Conservation (phyloP, 2,888 invertebrate genomes). For the Nemotelus pantherinus region DNA sequence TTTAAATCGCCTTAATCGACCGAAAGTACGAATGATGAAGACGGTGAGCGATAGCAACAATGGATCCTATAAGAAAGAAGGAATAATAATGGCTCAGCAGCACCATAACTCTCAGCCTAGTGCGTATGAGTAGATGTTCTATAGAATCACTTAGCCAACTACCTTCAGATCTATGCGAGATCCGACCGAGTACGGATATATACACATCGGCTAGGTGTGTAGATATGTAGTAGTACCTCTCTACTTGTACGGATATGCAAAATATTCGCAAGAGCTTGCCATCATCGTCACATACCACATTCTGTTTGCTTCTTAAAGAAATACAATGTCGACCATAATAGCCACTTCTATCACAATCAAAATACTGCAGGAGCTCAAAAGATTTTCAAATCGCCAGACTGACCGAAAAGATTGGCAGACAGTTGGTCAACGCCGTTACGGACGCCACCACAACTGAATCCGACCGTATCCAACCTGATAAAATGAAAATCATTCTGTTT, state of each 20-base stretch:
- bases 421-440: slow-evolving; percentile 10
- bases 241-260: no score
- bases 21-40: slow-evolving; percentile 47
- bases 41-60: slow-evolving; percentile 46
- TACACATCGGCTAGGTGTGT: no score
- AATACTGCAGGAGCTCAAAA: neutral
- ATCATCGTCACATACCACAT: no score
- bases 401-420: neutral
- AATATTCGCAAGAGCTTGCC: no score
- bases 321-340: neutral
- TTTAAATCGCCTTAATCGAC: slow-evolving; percentile 50
- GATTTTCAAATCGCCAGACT: neutral
- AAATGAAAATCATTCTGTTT: slow-evolving; percentile 45
- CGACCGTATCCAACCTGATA: slow-evolving; percentile 43
- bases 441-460: neutral
- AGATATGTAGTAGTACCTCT: no score
- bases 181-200: no score
- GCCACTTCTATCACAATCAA: neutral
- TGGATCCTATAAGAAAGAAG: slow-evolving; percentile 37
- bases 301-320: no score
- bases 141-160: no score
- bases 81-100: slow-evolving; percentile 39
- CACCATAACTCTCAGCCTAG: neutral
- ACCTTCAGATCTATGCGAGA: no score
- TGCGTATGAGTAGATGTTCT: no score